Percentiles rank a stretch among this genome's conserved stretches.
Evolutionary conservation across 2,888 invertebrate species (phyloP).

Genomic region (Eulithis prunata): DNA sequence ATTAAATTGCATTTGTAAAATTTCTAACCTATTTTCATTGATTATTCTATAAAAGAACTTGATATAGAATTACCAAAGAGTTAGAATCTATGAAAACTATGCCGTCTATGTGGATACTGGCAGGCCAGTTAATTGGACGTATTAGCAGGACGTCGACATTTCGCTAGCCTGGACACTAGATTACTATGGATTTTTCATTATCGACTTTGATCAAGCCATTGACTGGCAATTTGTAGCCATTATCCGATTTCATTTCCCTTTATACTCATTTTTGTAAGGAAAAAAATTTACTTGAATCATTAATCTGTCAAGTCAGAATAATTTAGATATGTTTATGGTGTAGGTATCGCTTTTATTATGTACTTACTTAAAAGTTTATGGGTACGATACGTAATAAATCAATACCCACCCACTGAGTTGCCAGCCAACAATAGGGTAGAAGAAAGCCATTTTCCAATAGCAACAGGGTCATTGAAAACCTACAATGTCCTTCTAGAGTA

Average conservation of each 20-base stretch:
- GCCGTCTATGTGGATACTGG: neutral
- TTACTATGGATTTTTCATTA: constrained; percentile 21
- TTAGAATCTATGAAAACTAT: neutral
- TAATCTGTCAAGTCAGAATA: too few relatives aligned
- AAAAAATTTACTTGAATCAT: neutral
- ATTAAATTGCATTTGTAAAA: too few relatives aligned
- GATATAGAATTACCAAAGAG: too few relatives aligned
- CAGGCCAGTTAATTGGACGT: constrained; percentile 12
- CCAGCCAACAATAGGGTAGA: constrained; percentile 62
- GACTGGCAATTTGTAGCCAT: neutral
- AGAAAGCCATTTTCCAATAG: constrained; percentile 77
- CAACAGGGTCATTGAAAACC: constrained; percentile 73
- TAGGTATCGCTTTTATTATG: too few relatives aligned
- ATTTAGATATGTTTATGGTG: too few relatives aligned
- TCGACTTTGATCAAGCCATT: neutral
- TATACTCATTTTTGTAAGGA: neutral
- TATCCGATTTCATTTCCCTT: neutral
- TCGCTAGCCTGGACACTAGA: constrained; percentile 20
- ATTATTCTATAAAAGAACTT: too few relatives aligned
- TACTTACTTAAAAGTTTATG: too few relatives aligned
- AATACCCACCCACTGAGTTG: constrained; percentile 52
- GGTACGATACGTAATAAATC: constrained; percentile 49
- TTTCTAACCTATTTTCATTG: too few relatives aligned
- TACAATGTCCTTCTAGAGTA: constrained; percentile 73
- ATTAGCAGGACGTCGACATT: constrained; percentile 18